Evolutionary conservation across 2,888 invertebrate species (phyloP).

Genomic region (Drosophila subsilvestris): DNA sequence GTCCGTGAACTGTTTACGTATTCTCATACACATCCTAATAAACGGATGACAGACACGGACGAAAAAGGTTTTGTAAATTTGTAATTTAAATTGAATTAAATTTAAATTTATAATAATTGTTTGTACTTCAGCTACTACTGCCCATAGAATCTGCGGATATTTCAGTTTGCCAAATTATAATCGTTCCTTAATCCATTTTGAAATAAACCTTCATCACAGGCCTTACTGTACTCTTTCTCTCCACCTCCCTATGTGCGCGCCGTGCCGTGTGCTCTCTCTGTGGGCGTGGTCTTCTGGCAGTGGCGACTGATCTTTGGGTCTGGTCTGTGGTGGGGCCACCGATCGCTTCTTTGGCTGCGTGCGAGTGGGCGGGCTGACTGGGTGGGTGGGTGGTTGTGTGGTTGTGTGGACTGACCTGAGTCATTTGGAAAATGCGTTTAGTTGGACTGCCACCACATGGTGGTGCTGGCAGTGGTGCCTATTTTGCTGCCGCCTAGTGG

Average conservation of each 20-base stretch:
- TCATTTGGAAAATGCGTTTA: conserved; percentile 63
- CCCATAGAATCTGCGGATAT: too few relatives aligned
- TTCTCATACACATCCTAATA: too few relatives aligned
- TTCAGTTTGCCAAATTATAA: too few relatives aligned
- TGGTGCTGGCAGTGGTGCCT: conserved; percentile 14
- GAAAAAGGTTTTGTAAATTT: too few relatives aligned
- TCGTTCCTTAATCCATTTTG: too few relatives aligned
- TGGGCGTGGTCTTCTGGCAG: conserved; percentile 19
- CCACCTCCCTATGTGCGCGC: not conserved
- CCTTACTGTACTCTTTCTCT: too few relatives aligned
- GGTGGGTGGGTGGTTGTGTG: conserved; percentile 6
- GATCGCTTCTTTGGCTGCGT: not conserved
- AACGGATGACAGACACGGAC: too few relatives aligned
- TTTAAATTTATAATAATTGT: too few relatives aligned
- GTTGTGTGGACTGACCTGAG: conserved; percentile 21
- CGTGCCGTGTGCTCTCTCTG: not conserved
- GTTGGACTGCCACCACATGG: conserved; percentile 70
- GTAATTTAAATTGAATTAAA: too few relatives aligned
- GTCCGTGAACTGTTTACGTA: too few relatives aligned
- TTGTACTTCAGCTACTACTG: too few relatives aligned
- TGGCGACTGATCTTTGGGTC: not conserved
- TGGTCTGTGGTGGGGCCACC: not conserved
- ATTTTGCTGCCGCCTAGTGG: conserved; percentile 7
- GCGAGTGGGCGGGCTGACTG: conserved; percentile 8
- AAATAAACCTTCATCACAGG: too few relatives aligned